These are phyloP conservation scores for Trissolcus brochymenae DNA, from an alignment of 2,888 invertebrate species.

Conservation along the genomic window DNA sequence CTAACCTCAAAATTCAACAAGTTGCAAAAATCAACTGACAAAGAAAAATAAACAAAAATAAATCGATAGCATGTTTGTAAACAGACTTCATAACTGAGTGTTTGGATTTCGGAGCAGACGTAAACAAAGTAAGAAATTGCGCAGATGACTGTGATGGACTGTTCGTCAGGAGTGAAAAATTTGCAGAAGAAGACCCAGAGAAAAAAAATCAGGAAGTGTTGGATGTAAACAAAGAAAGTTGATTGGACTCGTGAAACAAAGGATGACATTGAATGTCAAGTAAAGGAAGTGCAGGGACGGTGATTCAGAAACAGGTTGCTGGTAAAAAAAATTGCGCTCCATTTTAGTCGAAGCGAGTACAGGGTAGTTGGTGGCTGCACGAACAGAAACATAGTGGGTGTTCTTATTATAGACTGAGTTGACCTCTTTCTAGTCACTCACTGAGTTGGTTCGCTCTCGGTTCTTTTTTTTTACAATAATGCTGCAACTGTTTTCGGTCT, in stretches of 20 bases:
- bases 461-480: constrained; percentile 62
- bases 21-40: background rate
- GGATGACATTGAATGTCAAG: constrained; percentile 41
- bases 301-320: constrained; percentile 59
- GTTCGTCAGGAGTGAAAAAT: too few relatives aligned
- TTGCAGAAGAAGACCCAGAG: background rate
- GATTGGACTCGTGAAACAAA: constrained; percentile 35
- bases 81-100: constrained; percentile 3
- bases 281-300: constrained; percentile 48
- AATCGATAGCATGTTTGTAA: constrained; percentile 1
- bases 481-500: constrained; percentile 25
- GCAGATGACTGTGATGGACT: too few relatives aligned
- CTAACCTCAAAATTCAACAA: constrained; percentile 3
- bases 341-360: constrained; percentile 59
- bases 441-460: constrained; percentile 64
- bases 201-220: background rate
- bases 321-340: constrained; percentile 50
- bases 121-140: constrained; percentile 8
- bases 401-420: constrained; percentile 74
- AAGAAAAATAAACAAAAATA: constrained; percentile 7
- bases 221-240: constrained; percentile 33
- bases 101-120: background rate
- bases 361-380: constrained; percentile 57
- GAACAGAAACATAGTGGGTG: constrained; percentile 65
- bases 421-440: constrained; percentile 69